Base-by-base conservation (phyloP, 2,888 invertebrate genomes). In the Pristionchus maxplancki region DNA sequence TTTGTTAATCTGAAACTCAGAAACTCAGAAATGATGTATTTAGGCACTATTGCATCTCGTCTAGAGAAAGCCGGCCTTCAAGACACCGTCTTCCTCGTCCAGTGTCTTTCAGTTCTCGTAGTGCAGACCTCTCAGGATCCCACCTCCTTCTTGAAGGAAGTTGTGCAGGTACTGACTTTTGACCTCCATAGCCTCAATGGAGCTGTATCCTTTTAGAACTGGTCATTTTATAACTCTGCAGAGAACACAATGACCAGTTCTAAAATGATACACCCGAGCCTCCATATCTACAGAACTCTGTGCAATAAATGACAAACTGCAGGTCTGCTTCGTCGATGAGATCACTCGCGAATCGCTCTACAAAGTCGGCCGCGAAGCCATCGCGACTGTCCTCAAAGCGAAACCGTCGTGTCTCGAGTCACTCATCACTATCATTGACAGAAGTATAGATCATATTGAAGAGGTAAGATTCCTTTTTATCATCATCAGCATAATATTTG, bases 281-380 rank as follows among this genome's bases (percentile, higher is more conserved):
- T n/a, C n/a, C n/a, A n/a, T n/a, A n/a, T n/a, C n/a, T n/a, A n/a
- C n/a, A n/a, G n/a, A n/a, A n/a, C n/a, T n/a, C n/a, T n/a, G n/a
- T n/a, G n/a, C n/a, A 83, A 24, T 53, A 58, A 20, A 24, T 53
- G 6, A 44, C 44, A 28, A 13, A 13, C 71, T 94, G 58, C 88
- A 94, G 90, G 90, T 93, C 0, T 94, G 94, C 83, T 94, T 94
- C 87, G 91, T 94, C 37, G 92, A 94, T 40, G 92, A 92, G 78
- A 37, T 88, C 15, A 91, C 92, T 3, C 89, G 94, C 0, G 91
- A 91, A 28, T 48, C 90, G 13, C 90, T 92, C 74, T 93, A 92
- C 89, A 94, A 94, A 88, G 91, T 92, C 44, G 94, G 94, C 28
- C 91, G 93, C 0, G 94, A 94, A 87, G 93, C 93, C 9, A 90